These are phyloP conservation scores for Sarcophaga peregrina DNA, from an alignment of 1,140 invertebrate genomes.

Conservation along the genomic window DNA sequence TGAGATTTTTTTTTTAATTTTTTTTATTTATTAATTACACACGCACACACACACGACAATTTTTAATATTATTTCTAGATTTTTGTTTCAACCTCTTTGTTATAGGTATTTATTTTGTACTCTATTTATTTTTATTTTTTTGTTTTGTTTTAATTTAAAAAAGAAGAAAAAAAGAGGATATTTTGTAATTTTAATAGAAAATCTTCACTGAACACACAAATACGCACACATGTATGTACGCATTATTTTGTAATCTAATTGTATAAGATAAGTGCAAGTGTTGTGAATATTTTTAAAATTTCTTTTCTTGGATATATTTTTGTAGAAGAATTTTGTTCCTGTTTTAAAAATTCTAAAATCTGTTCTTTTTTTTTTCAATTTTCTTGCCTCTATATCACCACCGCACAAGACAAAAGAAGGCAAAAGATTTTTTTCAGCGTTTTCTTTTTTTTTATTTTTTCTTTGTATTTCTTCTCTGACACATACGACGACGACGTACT, in stretches of 20 bases:
- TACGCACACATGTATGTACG: too few relatives aligned
- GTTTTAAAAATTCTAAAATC: neutral
- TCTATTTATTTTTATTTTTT: neutral
- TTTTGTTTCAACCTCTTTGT: neutral
- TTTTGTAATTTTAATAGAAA: too few relatives aligned
- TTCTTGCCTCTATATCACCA: constrained; percentile 4
- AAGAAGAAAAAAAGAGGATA: too few relatives aligned
- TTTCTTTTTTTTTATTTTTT: constrained; percentile 5
- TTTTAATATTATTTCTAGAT: neutral
- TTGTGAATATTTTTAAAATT: neutral
- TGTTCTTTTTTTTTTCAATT: neutral
- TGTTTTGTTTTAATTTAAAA: neutral
- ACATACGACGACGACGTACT: constrained; percentile 40
- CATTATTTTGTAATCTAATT: too few relatives aligned
- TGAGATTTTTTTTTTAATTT: too few relatives aligned
- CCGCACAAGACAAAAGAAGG: neutral
- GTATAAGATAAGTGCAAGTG: too few relatives aligned
- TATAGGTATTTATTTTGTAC: neutral
- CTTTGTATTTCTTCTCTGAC: constrained; percentile 14
- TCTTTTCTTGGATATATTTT: neutral
- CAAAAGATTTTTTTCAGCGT: neutral
- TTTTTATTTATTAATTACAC: too few relatives aligned
- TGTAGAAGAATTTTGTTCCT: neutral
- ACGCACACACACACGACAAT: too few relatives aligned
- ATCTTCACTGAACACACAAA: too few relatives aligned